A percentile compares a stretch with the other conserved stretches of the same genome.
Conservation (phyloP, 2,113 vertebrate species). For the Galbula dea region DNA sequence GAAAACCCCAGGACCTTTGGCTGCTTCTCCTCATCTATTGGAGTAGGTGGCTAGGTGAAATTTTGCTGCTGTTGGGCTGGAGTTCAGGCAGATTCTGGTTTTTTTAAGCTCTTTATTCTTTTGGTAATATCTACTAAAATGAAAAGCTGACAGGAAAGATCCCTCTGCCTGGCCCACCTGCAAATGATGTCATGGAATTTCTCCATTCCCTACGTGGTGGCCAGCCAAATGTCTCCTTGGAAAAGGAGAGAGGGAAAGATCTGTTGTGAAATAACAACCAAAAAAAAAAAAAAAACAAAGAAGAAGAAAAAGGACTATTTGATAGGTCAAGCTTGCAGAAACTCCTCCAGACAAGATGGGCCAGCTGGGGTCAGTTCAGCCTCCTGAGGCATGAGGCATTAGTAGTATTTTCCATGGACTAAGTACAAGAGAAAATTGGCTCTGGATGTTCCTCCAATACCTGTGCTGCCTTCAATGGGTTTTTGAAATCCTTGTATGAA, state of each 20-base stretch:
- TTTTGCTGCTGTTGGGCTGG: background rate
- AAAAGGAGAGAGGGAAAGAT: background rate
- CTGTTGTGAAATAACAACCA: slow-evolving; percentile 70
- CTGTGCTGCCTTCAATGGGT: slow-evolving; percentile 60
- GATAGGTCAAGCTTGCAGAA: slow-evolving; percentile 69
- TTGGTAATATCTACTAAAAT: background rate
- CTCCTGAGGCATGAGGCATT: slow-evolving; percentile 53
- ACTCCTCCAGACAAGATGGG: slow-evolving; percentile 63
- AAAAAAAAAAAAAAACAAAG: background rate
- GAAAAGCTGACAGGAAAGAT: slow-evolving; percentile 18
- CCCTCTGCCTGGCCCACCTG: slow-evolving; percentile 66
- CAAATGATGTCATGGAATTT: slow-evolving; percentile 74
- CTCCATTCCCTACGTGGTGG: slow-evolving; percentile 36
- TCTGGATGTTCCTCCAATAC: slow-evolving; percentile 63
- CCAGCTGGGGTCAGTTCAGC: slow-evolving; percentile 65
- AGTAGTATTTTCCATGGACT: slow-evolving; percentile 74
- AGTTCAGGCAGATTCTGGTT: background rate
- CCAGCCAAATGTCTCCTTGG: slow-evolving; percentile 64
- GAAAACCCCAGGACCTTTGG: background rate
- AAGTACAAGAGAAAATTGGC: slow-evolving; percentile 61
- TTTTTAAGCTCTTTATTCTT: background rate
- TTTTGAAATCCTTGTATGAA: slow-evolving; percentile 66
- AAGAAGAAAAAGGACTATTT: slow-evolving; percentile 20
- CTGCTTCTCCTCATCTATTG: background rate
- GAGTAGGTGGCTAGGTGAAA: background rate